Conservation (phyloP, 2,113 vertebrate genomes). For the Macaca fascicularis region T2T-MFA8v1.1 NC_088386.1:116789501-116790000, state of each 20-base stretch:
- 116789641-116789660: background rate
- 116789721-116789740: background rate
- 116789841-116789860: background rate
- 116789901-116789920: background rate
- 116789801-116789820: background rate
- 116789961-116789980: background rate
- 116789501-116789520: background rate
- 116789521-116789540: background rate
- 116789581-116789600: fast-evolving
- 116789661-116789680: background rate
- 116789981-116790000: background rate
- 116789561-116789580: background rate
- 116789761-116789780: background rate
- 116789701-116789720: background rate
- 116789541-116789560: background rate
- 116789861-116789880: background rate
- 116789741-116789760: background rate
- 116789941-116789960: background rate
- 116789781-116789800: background rate
- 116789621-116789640: fast-evolving
- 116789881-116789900: background rate
- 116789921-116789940: background rate
- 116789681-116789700: background rate
- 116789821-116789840: background rate
- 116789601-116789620: background rate